phyloP scores from a whole-genome alignment of 2,113 vertebrate species.

The Apistogramma diplotaenia region DNA sequence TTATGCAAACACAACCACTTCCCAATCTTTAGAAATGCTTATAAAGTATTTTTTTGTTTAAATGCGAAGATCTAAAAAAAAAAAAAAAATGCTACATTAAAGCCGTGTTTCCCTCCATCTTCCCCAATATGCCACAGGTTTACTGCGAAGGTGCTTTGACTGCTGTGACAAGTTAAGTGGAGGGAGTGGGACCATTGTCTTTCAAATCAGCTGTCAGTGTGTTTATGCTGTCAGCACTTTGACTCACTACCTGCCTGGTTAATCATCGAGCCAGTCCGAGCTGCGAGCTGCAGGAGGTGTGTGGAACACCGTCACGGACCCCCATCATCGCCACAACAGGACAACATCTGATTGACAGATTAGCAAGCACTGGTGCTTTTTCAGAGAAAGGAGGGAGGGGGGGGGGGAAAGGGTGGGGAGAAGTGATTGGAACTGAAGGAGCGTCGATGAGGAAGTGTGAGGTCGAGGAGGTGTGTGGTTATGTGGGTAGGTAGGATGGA shows the following conservation, averaged over 20 bases:
- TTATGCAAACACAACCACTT: neutral
- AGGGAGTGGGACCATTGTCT: constrained; percentile 76
- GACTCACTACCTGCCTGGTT: constrained; percentile 80
- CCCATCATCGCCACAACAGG: constrained; percentile 66
- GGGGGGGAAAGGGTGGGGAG: constrained; percentile 36
- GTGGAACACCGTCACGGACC: constrained; percentile 52
- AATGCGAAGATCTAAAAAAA: neutral
- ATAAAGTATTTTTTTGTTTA: neutral
- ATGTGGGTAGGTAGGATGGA: constrained; percentile 36
- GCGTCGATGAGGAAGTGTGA: constrained; percentile 30
- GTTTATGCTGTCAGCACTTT: constrained; percentile 77
- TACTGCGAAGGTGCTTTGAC: constrained; percentile 74
- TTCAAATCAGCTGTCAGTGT: constrained; percentile 78
- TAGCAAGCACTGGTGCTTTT: constrained; percentile 76
- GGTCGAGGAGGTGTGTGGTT: constrained; percentile 40
- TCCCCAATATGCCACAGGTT: constrained; percentile 56
- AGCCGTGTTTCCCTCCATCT: constrained; percentile 42
- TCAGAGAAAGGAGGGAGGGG: constrained; percentile 52
- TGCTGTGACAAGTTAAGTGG: constrained; percentile 80
- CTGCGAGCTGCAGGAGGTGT: constrained; percentile 68
- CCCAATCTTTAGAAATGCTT: neutral
- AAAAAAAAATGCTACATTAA: neutral
- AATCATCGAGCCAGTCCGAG: constrained; percentile 76
- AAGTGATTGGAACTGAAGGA: constrained; percentile 59
- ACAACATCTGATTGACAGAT: constrained; percentile 79